Evolutionary conservation across 2,888 invertebrate species (phyloP).

Genomic region (Hymenopus coronatus): DNA sequence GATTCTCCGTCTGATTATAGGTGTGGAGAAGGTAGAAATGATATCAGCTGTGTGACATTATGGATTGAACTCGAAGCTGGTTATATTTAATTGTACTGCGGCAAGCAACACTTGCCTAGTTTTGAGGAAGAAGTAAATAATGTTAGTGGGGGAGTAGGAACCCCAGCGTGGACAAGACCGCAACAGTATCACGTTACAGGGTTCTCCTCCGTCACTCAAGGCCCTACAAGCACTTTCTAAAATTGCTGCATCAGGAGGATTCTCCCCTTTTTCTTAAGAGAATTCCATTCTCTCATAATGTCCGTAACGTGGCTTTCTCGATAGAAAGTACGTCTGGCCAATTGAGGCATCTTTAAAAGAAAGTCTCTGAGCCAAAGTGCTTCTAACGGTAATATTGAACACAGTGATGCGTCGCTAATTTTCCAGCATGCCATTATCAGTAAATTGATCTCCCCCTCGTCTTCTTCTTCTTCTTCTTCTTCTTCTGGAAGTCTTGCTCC

Average conservation of each 20-base stretch:
- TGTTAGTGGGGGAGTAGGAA: background rate
- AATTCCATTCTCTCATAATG: background rate
- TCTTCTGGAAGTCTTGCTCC: constrained; percentile 9
- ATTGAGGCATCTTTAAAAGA: constrained; percentile 8
- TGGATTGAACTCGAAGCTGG: background rate
- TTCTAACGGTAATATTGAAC: background rate
- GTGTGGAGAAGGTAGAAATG: no score
- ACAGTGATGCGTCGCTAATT: constrained; percentile 13
- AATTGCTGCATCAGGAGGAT: background rate
- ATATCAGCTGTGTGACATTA: background rate
- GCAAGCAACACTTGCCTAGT: no score
- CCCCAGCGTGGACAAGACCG: background rate
- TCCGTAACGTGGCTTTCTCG: background rate
- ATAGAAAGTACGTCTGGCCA: background rate
- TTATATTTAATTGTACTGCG: background rate
- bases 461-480: background rate
- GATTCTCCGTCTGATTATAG: no score
- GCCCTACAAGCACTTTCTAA: background rate
- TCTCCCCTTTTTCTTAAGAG: background rate
- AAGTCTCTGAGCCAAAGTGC: background rate
- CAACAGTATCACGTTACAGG: background rate
- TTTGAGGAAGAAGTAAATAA: background rate
- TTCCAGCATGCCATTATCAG: constrained; percentile 20
- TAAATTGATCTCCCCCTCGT: constrained; percentile 15
- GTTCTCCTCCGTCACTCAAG: background rate